These are phyloP conservation scores for Enteromius anoplus DNA, from an alignment of 2,797 vertebrate genomes.

Conservation along the genomic window DNA sequence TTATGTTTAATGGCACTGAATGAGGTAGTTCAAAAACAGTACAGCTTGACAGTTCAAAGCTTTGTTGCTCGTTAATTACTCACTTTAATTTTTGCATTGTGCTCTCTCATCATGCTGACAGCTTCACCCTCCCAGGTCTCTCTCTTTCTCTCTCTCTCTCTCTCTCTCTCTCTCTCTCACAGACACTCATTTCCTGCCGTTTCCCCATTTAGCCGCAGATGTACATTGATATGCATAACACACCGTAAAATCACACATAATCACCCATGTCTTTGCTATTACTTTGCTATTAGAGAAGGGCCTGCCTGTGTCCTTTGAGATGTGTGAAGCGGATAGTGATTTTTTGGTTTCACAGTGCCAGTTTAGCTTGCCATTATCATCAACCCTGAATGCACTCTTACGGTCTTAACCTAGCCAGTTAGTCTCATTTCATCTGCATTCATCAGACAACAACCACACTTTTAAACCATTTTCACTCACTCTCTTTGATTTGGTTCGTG, in stretches of 20 bases:
- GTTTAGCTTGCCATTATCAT: background rate
- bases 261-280: background rate
- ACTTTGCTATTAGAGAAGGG: slow-evolving; percentile 11
- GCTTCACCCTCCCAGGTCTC: background rate
- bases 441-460: background rate
- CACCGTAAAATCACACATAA: slow-evolving; percentile 1
- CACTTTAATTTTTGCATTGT: slow-evolving; percentile 53
- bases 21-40: background rate
- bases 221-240: slow-evolving; percentile 16
- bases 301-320: slow-evolving; percentile 11
- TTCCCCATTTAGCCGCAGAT: slow-evolving; percentile 4
- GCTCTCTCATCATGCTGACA: slow-evolving; percentile 30
- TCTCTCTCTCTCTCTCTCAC: background rate
- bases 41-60: background rate
- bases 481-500: background rate
- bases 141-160: background rate
- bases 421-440: background rate
- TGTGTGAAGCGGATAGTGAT: background rate
- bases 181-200: no score
- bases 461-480: background rate
- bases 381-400: background rate
- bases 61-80: slow-evolving; percentile 11
- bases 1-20: background rate
- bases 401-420: background rate
- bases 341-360: background rate